Evolutionary conservation across 2,888 invertebrate genomes (phyloP).

Genomic region (Hypomecis atomaria): DNA sequence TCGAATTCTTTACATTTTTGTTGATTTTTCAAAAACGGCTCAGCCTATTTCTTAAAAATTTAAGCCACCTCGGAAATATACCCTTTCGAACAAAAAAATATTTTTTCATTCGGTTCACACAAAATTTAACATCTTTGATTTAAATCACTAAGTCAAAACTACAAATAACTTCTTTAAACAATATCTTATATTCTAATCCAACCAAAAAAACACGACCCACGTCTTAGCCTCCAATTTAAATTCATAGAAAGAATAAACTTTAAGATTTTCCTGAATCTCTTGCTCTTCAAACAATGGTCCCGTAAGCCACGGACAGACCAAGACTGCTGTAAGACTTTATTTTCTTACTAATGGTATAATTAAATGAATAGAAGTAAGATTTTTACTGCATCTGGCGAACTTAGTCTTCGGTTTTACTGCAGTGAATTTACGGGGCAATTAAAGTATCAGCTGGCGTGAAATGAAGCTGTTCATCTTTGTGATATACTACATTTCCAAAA

Average conservation of each 20-base stretch:
- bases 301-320: constrained; percentile 17
- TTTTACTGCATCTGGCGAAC: constrained; percentile 17
- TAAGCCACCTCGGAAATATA: no score
- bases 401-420: constrained; percentile 14
- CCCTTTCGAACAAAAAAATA: no score
- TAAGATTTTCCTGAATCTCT: constrained; percentile 4
- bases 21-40: no score
- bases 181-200: background rate
- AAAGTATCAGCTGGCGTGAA: background rate
- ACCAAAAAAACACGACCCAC: background rate
- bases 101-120: no score
- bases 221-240: constrained; percentile 12
- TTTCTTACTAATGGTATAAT: constrained; percentile 35
- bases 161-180: no score
- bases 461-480: background rate
- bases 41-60: no score
- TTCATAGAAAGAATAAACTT: constrained; percentile 16
- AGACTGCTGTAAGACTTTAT: constrained; percentile 22
- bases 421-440: constrained; percentile 7
- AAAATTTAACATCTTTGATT: no score
- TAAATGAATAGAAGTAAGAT: constrained; percentile 28
- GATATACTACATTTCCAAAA: no score
- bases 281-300: constrained; percentile 22
- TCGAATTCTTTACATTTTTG: no score
- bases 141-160: no score